These are phyloP conservation scores for Hydriomena furcata DNA, from an alignment of 2,888 invertebrate species.

Conservation along the genomic window DNA sequence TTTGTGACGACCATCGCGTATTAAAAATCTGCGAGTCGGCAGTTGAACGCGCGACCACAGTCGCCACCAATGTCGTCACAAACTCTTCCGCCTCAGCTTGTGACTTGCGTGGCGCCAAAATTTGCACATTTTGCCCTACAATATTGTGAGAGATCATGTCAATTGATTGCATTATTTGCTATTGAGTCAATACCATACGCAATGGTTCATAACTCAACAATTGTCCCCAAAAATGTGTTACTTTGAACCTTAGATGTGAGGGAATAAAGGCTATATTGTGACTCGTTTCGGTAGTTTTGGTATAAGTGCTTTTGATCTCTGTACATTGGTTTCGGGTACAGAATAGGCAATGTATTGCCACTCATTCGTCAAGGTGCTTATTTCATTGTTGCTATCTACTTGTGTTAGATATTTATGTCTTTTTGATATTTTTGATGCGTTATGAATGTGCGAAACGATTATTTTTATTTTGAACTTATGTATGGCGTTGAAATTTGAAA, in stretches of 20 bases:
- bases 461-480: neutral
- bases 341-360: conserved; percentile 56
- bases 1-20: too few species aligned
- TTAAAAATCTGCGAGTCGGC: too few species aligned
- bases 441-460: conserved; percentile 30
- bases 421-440: conserved; percentile 29
- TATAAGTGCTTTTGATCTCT: conserved; percentile 8
- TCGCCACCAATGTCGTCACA: too few species aligned
- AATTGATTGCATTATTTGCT: conserved; percentile 67
- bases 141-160: conserved; percentile 74
- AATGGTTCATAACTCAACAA: conserved; percentile 30
- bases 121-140: conserved; percentile 57
- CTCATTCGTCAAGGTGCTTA: conserved; percentile 71
- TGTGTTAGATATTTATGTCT: conserved; percentile 52
- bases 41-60: too few species aligned
- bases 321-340: conserved; percentile 33
- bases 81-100: conserved; percentile 38
- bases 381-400: conserved; percentile 44
- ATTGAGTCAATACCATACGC: conserved; percentile 51
- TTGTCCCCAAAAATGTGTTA: neutral
- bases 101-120: conserved; percentile 37
- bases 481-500: conserved; percentile 8
- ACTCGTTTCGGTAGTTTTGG: neutral
- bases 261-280: neutral
- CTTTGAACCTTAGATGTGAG: neutral